Evolutionary conservation across 2,888 invertebrate genomes (phyloP).

Genomic region (Liodrosophila aerea): DNA sequence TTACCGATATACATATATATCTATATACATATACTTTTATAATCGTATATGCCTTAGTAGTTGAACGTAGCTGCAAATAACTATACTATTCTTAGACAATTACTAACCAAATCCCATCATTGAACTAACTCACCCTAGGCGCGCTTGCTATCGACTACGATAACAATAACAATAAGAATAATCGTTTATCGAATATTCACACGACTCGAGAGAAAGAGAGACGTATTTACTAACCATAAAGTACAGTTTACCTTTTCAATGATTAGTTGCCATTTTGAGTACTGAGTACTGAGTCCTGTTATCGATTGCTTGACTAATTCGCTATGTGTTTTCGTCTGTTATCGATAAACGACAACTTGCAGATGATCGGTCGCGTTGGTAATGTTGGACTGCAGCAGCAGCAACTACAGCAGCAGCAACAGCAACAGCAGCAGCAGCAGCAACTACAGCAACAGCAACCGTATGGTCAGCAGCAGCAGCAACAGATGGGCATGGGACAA

Average conservation of each 20-base stretch:
- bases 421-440: constrained; percentile 81
- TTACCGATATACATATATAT: constrained; percentile 1
- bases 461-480: constrained; percentile 72
- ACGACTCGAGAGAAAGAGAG: constrained; percentile 18
- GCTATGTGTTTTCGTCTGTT: constrained; percentile 45
- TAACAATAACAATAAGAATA: background rate
- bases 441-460: constrained; percentile 71
- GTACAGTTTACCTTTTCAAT: constrained; percentile 47
- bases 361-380: constrained; percentile 83
- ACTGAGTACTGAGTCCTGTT: constrained; percentile 30
- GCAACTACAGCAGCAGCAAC: constrained; percentile 80
- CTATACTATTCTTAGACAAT: constrained; percentile 27
- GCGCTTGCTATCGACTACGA: constrained; percentile 2
- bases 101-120: constrained; percentile 53
- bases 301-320: constrained; percentile 55
- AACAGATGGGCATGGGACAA: constrained; percentile 72
- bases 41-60: constrained; percentile 23
- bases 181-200: constrained; percentile 5
- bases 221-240: constrained; percentile 40
- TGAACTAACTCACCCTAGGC: constrained; percentile 36
- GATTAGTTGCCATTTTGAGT: constrained; percentile 62
- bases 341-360: constrained; percentile 68
- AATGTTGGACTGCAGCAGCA: constrained; percentile 82
- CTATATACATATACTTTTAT: constrained; percentile 11
- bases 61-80: constrained; percentile 48